A percentile compares a stretch with the other conserved stretches of the same genome.
Evolutionary conservation across 2,113 vertebrate species (phyloP).

Genomic region (Cyanoramphus novaezelandiae): DNA sequence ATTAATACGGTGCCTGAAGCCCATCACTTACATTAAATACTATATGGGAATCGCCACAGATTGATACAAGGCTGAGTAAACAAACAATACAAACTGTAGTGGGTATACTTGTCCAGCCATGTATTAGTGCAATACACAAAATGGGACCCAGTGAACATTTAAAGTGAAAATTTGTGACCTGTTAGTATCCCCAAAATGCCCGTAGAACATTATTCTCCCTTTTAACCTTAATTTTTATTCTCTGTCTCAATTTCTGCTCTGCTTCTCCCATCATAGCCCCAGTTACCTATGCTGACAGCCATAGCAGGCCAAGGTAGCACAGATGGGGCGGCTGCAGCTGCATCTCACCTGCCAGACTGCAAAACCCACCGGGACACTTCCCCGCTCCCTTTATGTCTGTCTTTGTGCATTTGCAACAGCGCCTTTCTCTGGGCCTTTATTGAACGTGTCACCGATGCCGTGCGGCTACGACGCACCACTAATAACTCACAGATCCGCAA

Average conservation of each 20-base stretch:
- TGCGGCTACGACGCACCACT: neutral
- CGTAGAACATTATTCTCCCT: constrained; percentile 55
- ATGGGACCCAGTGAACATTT: constrained; percentile 38
- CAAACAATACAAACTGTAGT: neutral
- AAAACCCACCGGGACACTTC: constrained; percentile 69
- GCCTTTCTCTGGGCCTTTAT: constrained; percentile 69
- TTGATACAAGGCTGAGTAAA: constrained; percentile 49
- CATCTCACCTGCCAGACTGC: constrained; percentile 75
- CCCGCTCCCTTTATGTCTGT: constrained; percentile 67
- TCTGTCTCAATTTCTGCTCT: constrained; percentile 68
- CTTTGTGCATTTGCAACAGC: constrained; percentile 68
- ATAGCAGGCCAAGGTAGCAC: constrained; percentile 70
- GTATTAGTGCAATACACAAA: constrained; percentile 38
- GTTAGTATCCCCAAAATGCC: constrained; percentile 61
- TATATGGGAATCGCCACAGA: neutral
- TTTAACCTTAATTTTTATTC: constrained; percentile 69
- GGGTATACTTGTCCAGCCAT: constrained; percentile 42
- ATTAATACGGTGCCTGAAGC: neutral
- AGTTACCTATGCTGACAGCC: constrained; percentile 61
- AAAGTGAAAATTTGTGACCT: constrained; percentile 62
- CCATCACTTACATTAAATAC: constrained; percentile 25
- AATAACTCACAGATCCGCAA: neutral
- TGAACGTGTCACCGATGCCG: constrained; percentile 44
- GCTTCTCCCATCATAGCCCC: constrained; percentile 62
- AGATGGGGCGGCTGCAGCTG: constrained; percentile 76